Evolutionary conservation across 1,140 invertebrate species (phyloP).

Genomic region (Arctopsyche grandis): DNA sequence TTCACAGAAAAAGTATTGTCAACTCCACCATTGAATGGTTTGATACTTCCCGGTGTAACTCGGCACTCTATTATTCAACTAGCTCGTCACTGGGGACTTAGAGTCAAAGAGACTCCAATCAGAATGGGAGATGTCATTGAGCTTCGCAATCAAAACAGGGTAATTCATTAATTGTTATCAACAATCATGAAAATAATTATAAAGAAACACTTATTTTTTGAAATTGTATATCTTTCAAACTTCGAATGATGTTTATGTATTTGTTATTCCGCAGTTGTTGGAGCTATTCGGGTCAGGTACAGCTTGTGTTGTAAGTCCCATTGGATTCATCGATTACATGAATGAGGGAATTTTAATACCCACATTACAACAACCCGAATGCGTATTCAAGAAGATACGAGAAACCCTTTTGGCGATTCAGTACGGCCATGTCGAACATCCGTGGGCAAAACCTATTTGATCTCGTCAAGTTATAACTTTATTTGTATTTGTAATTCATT

Average conservation of each 20-base stretch:
- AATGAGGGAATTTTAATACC: constrained; percentile 75
- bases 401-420: constrained; percentile 85
- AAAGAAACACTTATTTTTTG: no score
- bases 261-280: constrained; percentile 74
- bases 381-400: constrained; percentile 75
- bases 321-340: constrained; percentile 82
- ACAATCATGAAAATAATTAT: not conserved
- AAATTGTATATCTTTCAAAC: no score
- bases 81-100: constrained; percentile 84
- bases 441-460: constrained; percentile 74
- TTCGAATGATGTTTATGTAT: no score
- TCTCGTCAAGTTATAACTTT: not conserved
- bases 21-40: constrained; percentile 91
- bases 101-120: constrained; percentile 83
- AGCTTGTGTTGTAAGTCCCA: constrained; percentile 91
- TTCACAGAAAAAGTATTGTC: constrained; percentile 86
- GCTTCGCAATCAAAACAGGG: constrained; percentile 82
- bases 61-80: constrained; percentile 88
- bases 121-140: constrained; percentile 87
- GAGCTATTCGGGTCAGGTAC: constrained; percentile 97
- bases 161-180: constrained; percentile 66
- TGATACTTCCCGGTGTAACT: constrained; percentile 95
- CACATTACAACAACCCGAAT: constrained; percentile 78
- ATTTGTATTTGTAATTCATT: no score
- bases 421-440: constrained; percentile 84